Evolutionary conservation across 2,113 vertebrate species (phyloP).

Genomic region (Myrmophylax atrothorax): DNA sequence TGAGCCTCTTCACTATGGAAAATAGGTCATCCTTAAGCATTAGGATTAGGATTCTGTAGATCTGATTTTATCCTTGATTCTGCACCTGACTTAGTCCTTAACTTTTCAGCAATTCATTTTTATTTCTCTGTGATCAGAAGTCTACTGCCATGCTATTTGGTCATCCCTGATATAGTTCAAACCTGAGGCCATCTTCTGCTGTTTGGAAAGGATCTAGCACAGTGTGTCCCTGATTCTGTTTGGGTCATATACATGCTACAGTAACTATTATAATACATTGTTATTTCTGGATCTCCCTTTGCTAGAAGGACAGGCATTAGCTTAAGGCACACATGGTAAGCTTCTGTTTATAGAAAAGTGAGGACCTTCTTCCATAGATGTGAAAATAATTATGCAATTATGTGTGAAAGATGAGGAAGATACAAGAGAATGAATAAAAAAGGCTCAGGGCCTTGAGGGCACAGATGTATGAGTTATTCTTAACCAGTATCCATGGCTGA

Average conservation of each 20-base stretch:
- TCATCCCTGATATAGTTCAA: background rate
- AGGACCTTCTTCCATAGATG: background rate
- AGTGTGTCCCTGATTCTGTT: background rate
- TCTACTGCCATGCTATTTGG: background rate
- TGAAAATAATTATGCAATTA: background rate
- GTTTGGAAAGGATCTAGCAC: background rate
- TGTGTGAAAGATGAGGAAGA: background rate
- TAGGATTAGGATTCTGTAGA: background rate
- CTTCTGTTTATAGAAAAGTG: background rate
- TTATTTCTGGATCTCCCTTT: background rate
- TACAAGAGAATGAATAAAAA: background rate
- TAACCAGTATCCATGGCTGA: background rate
- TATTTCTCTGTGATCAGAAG: background rate
- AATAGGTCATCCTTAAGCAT: background rate
- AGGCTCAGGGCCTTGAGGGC: background rate
- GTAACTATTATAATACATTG: background rate
- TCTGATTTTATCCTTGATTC: background rate
- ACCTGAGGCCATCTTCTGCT: background rate
- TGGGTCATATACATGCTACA: fast-evolving
- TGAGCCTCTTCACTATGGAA: background rate
- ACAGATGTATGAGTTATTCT: background rate
- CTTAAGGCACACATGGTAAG: background rate
- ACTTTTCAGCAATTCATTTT: background rate
- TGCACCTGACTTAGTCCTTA: background rate
- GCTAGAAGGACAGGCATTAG: background rate